Evolutionary conservation across 2,113 vertebrate species (phyloP).

Genomic region (Corydoras sp.): DNA sequence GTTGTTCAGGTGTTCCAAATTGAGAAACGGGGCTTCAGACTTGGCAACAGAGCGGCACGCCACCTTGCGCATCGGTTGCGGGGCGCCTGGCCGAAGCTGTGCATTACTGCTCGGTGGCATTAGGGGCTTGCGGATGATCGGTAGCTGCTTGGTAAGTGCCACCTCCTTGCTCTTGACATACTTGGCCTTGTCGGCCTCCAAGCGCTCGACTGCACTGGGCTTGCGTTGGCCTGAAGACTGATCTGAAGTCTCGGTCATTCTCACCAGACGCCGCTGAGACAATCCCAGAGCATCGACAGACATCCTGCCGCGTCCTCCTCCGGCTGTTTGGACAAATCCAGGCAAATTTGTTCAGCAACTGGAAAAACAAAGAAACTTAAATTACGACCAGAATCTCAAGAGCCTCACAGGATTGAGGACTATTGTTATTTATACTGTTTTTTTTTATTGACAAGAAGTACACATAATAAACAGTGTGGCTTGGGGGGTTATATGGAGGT

Average conservation of each 20-base stretch:
- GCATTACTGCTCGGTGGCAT: slow-evolving; percentile 46
- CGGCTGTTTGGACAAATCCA: neutral
- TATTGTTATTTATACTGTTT: too few relatives aligned
- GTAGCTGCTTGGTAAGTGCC: slow-evolving; percentile 72
- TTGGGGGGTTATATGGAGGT: too few relatives aligned
- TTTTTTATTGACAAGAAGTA: too few relatives aligned
- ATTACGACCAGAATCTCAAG: too few relatives aligned
- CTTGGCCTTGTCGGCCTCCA: slow-evolving; percentile 88
- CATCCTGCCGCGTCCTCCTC: slow-evolving; percentile 48
- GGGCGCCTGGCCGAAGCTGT: slow-evolving; percentile 52
- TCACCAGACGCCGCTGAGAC: slow-evolving; percentile 39
- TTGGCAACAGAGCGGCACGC: slow-evolving; percentile 17
- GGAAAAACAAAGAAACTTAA: too few relatives aligned
- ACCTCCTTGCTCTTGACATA: slow-evolving; percentile 86
- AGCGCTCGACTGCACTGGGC: slow-evolving; percentile 79
- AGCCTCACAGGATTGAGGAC: too few relatives aligned
- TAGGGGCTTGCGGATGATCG: slow-evolving; percentile 60
- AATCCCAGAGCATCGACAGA: slow-evolving; percentile 55
- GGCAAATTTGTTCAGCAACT: neutral
- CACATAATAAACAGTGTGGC: too few relatives aligned
- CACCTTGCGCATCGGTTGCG: slow-evolving; percentile 57
- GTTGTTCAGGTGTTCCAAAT: slow-evolving; percentile 82
- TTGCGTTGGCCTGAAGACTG: slow-evolving; percentile 60
- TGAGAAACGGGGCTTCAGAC: slow-evolving; percentile 56
- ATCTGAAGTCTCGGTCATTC: slow-evolving; percentile 51